Conservation (phyloP, 2,797 vertebrate species). For the Enteromius anoplus region DNA sequence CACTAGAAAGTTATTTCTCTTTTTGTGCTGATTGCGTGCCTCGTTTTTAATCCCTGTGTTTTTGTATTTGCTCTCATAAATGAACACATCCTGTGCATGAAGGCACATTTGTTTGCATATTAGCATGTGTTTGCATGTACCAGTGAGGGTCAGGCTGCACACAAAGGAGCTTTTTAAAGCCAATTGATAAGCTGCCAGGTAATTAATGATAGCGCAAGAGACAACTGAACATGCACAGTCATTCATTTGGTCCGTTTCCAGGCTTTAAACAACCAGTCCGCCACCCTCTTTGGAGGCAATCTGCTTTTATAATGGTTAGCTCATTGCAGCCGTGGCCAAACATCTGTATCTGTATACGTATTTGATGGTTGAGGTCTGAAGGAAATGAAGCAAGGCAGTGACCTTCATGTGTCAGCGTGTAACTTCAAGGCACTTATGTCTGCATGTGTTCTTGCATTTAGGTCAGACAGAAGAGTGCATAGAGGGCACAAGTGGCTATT, state of each 20-base stretch:
- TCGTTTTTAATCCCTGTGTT: conserved; percentile 29
- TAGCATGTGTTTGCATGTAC: conserved; percentile 39
- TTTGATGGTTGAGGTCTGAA: conserved; percentile 25
- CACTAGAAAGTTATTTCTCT: conserved; percentile 50
- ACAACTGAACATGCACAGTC: conserved; percentile 23
- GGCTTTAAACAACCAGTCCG: neutral
- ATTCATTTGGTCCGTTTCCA: conserved; percentile 32
- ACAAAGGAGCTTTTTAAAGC: conserved; percentile 39
- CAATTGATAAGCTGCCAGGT: conserved; percentile 19
- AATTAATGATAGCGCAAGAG: conserved; percentile 28
- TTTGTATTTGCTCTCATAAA: conserved; percentile 28
- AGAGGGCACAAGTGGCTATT: conserved; percentile 8
- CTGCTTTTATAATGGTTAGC: conserved; percentile 9
- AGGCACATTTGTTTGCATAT: conserved; percentile 16
- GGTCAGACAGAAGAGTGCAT: conserved; percentile 31
- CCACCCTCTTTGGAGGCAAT: neutral
- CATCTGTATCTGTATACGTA: conserved; percentile 10
- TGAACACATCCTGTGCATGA: neutral
- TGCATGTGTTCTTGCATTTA: conserved; percentile 39
- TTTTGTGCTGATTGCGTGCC: conserved; percentile 22
- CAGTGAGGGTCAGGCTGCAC: conserved; percentile 4
- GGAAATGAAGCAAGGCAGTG: conserved; percentile 12
- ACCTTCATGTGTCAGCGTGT: conserved; percentile 18
- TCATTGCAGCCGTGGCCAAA: conserved; percentile 13
- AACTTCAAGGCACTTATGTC: conserved; percentile 37